Conservation (phyloP, 2,888 invertebrate genomes). For the Caenorhabditis imperialis region DNA sequence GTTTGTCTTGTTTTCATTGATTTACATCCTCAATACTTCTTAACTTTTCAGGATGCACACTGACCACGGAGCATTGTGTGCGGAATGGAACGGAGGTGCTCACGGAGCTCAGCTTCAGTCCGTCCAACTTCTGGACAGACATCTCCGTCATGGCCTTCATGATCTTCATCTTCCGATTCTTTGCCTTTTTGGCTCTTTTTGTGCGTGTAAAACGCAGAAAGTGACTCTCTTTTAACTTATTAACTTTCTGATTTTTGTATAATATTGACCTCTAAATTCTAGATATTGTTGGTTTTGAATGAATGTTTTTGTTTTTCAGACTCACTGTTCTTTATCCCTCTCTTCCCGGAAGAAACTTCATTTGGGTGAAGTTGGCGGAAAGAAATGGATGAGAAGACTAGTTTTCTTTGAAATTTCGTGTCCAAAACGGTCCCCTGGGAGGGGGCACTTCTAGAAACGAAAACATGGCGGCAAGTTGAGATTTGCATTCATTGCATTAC, state of each 20-base stretch:
- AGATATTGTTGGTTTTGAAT: background rate
- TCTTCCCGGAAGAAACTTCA: no score
- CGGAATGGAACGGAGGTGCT: constrained; percentile 68
- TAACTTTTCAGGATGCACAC: constrained; percentile 49
- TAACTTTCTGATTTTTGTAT: no score
- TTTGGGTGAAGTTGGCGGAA: no score
- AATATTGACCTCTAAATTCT: no score
- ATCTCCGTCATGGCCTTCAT: constrained; percentile 62
- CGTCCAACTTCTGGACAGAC: constrained; percentile 60
- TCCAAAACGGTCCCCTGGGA: no score
- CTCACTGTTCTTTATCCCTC: no score
- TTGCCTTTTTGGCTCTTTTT: constrained; percentile 70
- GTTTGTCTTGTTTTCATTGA: constrained; percentile 51
- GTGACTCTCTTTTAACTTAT: constrained; percentile 35
- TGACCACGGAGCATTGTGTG: constrained; percentile 33
- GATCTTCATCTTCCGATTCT: constrained; percentile 66
- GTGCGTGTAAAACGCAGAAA: constrained; percentile 60
- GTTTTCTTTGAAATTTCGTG: no score
- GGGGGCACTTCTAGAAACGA: no score
- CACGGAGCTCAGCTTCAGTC: constrained; percentile 63
- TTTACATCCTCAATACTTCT: no score
- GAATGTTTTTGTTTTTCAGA: no score
- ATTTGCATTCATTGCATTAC: constrained; percentile 13
- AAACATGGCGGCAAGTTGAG: no score
- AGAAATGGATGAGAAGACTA: no score